Base-by-base conservation (phyloP, 2,797 vertebrate species). In the Sebastes oblongus region DNA sequence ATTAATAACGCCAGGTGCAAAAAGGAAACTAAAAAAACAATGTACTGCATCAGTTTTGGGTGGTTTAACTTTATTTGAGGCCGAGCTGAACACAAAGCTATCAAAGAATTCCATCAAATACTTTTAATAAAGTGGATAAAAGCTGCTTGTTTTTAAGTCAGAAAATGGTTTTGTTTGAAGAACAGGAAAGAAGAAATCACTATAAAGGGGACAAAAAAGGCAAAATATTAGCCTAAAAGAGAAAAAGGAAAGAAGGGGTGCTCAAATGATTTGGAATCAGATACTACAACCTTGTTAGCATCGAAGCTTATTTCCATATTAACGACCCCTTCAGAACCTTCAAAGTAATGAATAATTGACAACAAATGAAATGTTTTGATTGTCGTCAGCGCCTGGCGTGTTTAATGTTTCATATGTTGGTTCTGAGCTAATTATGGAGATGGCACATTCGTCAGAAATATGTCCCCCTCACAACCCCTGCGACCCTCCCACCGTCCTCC, bases 331-430 rank as follows among this genome's bases (percentile, higher is more conserved):
- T 98, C 96, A 97, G 96, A 98, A 97, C 96, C 96, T 97, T 98
- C 97, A 98, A 97, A 98, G 96, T 97, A 92, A 97, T 97, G 96
- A 97, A 98, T 98, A 98, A 98, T 98, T 98, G 97, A 98, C 97
- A 97, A 98, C 97, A 98, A 99, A 97, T 98, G 96, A 97, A 98
- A 97, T 98, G 97, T 98, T 98, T 98, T 97, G 97, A 98, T 98
- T 98, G 97, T 97, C 95, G 96, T 96, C 94, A 93, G 96, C 95
- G 95, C 95, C 96, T 95, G 95, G 95, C 96, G 95, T 96, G 96
- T 97, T 97, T 97, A 98, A 98, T 98, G 97, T 97, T 98, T 98
- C 96, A 93, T 93, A 96, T 96, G 96, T 97, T 96, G 96, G 96
- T 97, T 98, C 96, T 95, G 39, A 95, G 97, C 96, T 98, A 98